phyloP scores from a whole-genome alignment of 2,797 vertebrate genomes.

The Spatula versicolor region DNA sequence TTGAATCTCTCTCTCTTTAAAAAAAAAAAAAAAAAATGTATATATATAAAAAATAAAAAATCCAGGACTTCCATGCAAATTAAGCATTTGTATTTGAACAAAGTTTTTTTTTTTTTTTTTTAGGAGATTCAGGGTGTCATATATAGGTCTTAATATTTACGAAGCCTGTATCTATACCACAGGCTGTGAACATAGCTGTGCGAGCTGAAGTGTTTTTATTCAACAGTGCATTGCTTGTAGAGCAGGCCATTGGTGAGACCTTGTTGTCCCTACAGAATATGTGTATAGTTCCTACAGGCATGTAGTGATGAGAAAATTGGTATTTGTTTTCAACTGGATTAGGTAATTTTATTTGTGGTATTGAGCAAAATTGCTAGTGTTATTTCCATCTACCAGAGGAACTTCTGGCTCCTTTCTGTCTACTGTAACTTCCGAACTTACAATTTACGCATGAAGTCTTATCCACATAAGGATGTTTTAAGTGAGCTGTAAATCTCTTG shows the following conservation, averaged over 20 bases:
- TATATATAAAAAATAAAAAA: too few species aligned
- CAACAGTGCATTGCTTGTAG: not conserved
- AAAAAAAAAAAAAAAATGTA: too few species aligned
- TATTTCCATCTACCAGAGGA: not conserved
- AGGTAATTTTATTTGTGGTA: not conserved
- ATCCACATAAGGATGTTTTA: not conserved
- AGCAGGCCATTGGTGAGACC: not conserved
- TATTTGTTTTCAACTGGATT: not conserved
- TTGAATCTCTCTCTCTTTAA: not conserved
- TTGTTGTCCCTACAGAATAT: not conserved
- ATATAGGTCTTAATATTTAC: not conserved
- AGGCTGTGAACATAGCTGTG: not conserved
- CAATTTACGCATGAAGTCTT: not conserved
- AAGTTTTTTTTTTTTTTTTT: not conserved
- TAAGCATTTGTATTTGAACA: not conserved
- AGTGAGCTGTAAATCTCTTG: not conserved
- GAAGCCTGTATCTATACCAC: not conserved
- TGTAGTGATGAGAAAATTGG: not conserved
- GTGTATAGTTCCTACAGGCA: not conserved
- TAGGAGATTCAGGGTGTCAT: not conserved
- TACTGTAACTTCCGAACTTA: not conserved
- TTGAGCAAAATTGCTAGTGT: not conserved
- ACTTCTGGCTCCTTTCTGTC: not conserved
- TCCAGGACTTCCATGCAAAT: not conserved
- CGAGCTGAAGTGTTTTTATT: not conserved